These are phyloP conservation scores for Sander lucioperca DNA, from an alignment of 2,113 vertebrate genomes.

Conservation along the genomic window DNA sequence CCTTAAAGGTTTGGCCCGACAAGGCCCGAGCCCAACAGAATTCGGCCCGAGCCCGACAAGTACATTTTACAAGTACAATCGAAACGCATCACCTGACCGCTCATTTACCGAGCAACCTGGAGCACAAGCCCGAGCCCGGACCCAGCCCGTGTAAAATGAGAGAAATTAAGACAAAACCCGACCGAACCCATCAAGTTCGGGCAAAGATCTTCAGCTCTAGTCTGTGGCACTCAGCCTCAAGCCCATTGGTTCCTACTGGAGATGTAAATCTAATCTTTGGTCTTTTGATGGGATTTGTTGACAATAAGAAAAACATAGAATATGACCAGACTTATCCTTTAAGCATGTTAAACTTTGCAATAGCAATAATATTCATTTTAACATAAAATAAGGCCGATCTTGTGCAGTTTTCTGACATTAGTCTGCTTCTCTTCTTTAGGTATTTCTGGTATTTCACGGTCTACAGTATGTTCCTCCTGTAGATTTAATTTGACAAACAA, in stretches of 20 bases:
- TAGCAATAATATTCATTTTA: neutral
- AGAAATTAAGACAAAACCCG: too few relatives aligned
- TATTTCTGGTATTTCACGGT: slow-evolving; percentile 50
- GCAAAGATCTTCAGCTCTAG: too few relatives aligned
- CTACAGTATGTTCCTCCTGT: slow-evolving; percentile 15
- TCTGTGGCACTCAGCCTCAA: neutral
- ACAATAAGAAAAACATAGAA: neutral
- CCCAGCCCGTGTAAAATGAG: too few relatives aligned
- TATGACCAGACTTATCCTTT: neutral
- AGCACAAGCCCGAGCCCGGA: too few relatives aligned
- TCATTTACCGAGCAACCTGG: too few relatives aligned
- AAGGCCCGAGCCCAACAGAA: too few relatives aligned
- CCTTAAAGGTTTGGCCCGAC: too few relatives aligned
- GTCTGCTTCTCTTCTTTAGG: neutral
- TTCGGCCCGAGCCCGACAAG: too few relatives aligned
- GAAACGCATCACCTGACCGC: too few relatives aligned
- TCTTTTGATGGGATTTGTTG: neutral
- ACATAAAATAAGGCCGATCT: neutral
- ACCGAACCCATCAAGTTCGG: too few relatives aligned
- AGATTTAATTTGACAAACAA: slow-evolving; percentile 44
- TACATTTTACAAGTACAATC: too few relatives aligned
- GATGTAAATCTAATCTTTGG: neutral
- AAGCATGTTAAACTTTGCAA: neutral
- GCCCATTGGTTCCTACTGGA: neutral
- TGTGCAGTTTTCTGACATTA: neutral